Conservation (phyloP, 2,113 vertebrate genomes). For the Xenopus borealis region DNA sequence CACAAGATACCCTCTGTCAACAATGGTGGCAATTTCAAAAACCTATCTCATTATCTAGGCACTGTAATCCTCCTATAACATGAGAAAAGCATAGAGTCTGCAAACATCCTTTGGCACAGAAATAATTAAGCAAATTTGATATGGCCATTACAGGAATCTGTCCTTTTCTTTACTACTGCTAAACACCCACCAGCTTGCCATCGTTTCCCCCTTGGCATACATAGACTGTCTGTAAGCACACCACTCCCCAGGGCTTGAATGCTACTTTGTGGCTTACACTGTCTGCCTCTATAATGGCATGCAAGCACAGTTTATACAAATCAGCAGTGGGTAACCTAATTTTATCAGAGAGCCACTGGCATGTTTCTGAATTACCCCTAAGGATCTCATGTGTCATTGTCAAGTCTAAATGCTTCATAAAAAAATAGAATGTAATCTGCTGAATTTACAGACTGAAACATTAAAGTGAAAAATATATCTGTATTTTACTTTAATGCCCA, state of each 20-base stretch:
- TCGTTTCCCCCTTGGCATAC: background rate
- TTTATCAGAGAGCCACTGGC: constrained; percentile 35
- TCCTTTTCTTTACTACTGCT: background rate
- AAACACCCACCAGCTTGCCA: background rate
- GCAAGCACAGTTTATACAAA: constrained; percentile 19
- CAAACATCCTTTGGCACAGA: too few relatives aligned
- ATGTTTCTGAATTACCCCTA: constrained; percentile 25
- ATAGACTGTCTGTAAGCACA: background rate
- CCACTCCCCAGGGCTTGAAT: background rate
- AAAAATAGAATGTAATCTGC: background rate
- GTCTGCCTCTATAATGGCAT: background rate
- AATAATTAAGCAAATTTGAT: too few relatives aligned
- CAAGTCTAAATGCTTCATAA: background rate
- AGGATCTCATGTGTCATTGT: constrained; percentile 7
- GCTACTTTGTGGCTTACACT: background rate
- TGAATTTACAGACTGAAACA: too few relatives aligned
- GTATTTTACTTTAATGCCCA: too few relatives aligned
- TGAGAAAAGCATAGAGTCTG: too few relatives aligned
- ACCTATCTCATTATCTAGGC: too few relatives aligned
- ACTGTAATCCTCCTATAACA: too few relatives aligned
- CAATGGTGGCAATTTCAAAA: too few relatives aligned
- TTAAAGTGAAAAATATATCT: too few relatives aligned
- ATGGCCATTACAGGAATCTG: too few relatives aligned
- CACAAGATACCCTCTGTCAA: too few relatives aligned
- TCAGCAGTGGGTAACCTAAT: constrained; percentile 36